Base-by-base conservation (phyloP, 2,113 vertebrate species). In the Astur gentilis region DNA sequence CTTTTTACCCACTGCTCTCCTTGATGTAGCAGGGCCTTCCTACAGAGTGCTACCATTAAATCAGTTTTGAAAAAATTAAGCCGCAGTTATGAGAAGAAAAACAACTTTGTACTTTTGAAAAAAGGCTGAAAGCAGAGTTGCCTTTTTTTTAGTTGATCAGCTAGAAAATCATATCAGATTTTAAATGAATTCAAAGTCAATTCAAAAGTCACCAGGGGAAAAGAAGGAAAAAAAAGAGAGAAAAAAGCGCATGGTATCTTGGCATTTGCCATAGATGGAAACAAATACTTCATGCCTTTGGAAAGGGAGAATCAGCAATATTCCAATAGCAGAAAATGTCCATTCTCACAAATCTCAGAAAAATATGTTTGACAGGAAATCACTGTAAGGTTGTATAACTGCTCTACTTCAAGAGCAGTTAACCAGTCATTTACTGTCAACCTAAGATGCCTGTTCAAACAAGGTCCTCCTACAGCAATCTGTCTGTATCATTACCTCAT, bases 161-260 rank as follows among this genome's bases (percentile, higher is more conserved):
- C 10, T 58, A 64, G 12, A 60, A 86, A 77, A 73, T 49, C 3
- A 2, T 18, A 55, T 8, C 18, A 29, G 4, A 57, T 49, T 61
- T 91, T 54, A 75, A 73, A 66, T 1, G 0, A 79, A 77, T 57
- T 87, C 27, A 25, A 80, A 58, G 18, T 57, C 34, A 69, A 23
- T 44, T 83, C 23, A 65, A 90, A 84, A 77, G 14, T 54, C 31
- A 85, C 7, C 12, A 38, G 47, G 14, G 16, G 21, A 31, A 36
- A 67, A 50, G 47, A 34, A 18, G 29, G 10, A 25, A n/a, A 47
- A 25, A 25, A 18, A 13, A 36, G 38, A 38, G 10, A 15, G 6
- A 10, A 4, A 4, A 29, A 8, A 23, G 13, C 1, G 13, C 1
- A 81, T 10, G 0, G 0, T 34, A 55, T 18, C 19, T 67, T 78